Evolutionary conservation across 2,888 invertebrate species (phyloP).

Genomic region (Drosophila greeni): DNA sequence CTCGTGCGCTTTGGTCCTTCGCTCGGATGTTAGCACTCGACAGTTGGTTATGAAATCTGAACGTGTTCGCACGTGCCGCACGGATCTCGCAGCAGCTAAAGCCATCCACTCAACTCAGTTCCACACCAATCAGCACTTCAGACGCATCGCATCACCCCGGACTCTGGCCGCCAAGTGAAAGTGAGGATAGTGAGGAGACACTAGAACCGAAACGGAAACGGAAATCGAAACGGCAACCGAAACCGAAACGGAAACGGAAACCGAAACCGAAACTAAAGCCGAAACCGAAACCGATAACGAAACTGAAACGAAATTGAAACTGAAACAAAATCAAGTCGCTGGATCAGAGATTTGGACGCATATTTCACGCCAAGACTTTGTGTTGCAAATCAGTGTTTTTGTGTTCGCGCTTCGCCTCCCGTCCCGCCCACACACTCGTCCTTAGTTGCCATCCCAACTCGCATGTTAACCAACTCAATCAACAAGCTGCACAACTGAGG

Average conservation of each 20-base stretch:
- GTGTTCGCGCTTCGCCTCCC: conserved; percentile 20
- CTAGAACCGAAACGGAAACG: conserved; percentile 1
- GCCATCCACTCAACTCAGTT: conserved; percentile 59
- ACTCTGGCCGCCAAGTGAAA: conserved; percentile 18
- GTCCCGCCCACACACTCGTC: conserved; percentile 1
- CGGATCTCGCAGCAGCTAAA: conserved; percentile 64
- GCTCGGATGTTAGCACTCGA: conserved; percentile 55
- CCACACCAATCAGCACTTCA: conserved; percentile 34
- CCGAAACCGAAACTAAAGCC: background rate
- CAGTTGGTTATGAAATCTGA: conserved; percentile 77
- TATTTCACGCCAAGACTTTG: conserved; percentile 30
- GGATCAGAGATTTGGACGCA: conserved; percentile 20
- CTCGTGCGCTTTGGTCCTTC: conserved; percentile 12
- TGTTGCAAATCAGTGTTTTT: conserved; percentile 37
- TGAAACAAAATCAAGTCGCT: no score
- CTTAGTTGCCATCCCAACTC: conserved; percentile 16
- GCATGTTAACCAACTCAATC: conserved; percentile 41
- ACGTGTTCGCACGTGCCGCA: conserved; percentile 76
- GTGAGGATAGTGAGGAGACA: conserved; percentile 14
- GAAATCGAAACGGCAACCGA: background rate
- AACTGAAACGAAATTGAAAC: background rate
- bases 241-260: background rate
- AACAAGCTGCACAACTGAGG: conserved; percentile 34
- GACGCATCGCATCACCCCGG: conserved; percentile 19
- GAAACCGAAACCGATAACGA: background rate